These are phyloP conservation scores for Tolypeutes matacus DNA, from an alignment of 2,797 vertebrate species.

Conservation along the genomic window DNA sequence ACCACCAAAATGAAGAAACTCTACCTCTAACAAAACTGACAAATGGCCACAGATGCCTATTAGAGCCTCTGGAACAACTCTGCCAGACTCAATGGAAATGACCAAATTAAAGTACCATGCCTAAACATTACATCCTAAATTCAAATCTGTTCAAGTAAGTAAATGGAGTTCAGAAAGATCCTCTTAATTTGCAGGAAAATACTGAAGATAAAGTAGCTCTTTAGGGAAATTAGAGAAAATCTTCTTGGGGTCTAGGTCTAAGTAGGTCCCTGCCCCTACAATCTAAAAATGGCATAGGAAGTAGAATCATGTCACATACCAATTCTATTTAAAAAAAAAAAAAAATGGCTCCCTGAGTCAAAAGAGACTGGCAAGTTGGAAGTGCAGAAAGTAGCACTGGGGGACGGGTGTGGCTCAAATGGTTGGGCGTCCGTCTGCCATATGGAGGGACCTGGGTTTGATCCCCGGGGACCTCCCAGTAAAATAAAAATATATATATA, in stretches of 20 bases:
- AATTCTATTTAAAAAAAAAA: background rate
- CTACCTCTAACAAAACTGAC: background rate
- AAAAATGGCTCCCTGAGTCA: background rate
- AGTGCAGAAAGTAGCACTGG: too few relatives aligned
- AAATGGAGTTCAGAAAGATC: background rate
- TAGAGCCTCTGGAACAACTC: background rate
- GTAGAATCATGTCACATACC: background rate
- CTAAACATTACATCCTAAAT: background rate
- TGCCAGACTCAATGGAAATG: constrained; percentile 3
- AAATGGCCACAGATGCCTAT: background rate
- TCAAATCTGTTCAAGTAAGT: background rate
- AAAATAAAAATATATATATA: too few relatives aligned
- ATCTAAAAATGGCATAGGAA: background rate
- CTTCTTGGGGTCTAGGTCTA: background rate
- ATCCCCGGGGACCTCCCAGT: too few relatives aligned
- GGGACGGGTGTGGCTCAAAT: too few relatives aligned
- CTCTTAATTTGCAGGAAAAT: background rate
- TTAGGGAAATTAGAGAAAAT: background rate
- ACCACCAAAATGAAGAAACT: constrained; percentile 18
- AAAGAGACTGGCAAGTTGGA: background rate
- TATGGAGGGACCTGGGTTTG: too few relatives aligned
- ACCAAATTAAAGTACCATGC: background rate
- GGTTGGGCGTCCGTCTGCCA: too few relatives aligned
- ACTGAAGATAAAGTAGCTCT: background rate
- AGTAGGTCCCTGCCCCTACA: background rate